Conservation (phyloP, 2,113 vertebrate genomes). For the Promerops cafer region DNA sequence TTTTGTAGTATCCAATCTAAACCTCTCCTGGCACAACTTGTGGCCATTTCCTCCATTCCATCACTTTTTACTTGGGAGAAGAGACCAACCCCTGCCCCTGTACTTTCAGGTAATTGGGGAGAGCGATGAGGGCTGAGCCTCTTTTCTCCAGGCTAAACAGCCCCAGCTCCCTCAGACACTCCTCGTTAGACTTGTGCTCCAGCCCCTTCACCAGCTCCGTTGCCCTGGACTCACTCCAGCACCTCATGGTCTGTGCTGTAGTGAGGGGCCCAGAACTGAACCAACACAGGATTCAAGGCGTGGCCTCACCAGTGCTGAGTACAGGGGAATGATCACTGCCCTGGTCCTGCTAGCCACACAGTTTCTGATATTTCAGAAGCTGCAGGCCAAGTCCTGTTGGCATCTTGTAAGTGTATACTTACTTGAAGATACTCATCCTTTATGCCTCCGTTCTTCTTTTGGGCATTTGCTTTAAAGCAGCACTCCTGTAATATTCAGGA, state of each 20-base stretch:
- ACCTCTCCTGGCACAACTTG: background rate
- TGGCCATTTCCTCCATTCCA: background rate
- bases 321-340: background rate
- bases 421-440: background rate
- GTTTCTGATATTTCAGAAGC: background rate
- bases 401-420: background rate
- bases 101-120: background rate
- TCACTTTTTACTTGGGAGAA: background rate
- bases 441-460: background rate
- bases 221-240: background rate
- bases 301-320: background rate
- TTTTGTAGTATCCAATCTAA: background rate
- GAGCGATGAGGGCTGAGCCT: background rate
- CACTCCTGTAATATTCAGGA: background rate
- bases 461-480: background rate
- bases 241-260: background rate
- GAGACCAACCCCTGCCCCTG: background rate
- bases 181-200: accelerated
- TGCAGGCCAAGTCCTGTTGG: background rate
- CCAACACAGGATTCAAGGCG: background rate
- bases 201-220: accelerated
- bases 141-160: background rate
- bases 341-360: background rate
- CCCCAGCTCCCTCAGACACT: background rate
- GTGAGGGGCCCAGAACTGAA: background rate